Percentiles rank a stretch among this genome's conserved stretches.
Evolutionary conservation across 2,797 vertebrate species (phyloP).

Genomic region (Neopelma chrysocephalum): DNA sequence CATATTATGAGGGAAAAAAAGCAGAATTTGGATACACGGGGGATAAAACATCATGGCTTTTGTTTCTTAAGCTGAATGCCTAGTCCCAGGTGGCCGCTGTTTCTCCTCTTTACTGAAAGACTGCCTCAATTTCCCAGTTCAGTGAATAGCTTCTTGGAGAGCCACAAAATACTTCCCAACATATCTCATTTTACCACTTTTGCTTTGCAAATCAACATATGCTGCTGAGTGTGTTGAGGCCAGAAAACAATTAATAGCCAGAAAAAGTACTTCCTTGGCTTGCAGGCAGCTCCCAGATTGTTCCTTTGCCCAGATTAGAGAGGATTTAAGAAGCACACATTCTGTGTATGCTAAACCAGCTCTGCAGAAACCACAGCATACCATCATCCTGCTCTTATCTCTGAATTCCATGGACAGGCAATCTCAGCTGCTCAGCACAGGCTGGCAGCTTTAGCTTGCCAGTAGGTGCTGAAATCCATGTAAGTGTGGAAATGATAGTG

Average conservation of each 20-base stretch:
- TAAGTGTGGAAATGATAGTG: not conserved
- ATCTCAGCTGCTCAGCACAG: not conserved
- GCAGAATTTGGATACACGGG: not conserved
- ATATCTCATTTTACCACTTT: not conserved
- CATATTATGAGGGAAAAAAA: not conserved
- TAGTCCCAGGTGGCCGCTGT: not conserved
- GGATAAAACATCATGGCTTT: not conserved
- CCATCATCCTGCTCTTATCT: slow-evolving; percentile 14
- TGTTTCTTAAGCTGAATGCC: not conserved
- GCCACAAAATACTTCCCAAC: not conserved
- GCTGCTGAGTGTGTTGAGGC: not conserved
- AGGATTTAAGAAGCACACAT: not conserved
- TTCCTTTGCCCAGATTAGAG: not conserved
- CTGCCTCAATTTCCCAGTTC: not conserved
- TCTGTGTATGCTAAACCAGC: not conserved
- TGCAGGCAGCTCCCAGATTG: not conserved
- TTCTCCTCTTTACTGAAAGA: not conserved
- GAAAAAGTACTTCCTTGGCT: not conserved
- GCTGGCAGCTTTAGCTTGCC: not conserved
- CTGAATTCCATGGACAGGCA: not conserved
- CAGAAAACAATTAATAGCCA: not conserved
- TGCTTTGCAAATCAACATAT: not conserved
- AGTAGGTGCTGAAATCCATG: not conserved
- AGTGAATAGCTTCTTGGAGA: not conserved
- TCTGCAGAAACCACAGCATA: not conserved